Evolutionary conservation across 2,797 vertebrate species (phyloP).

Genomic region (Pygocentrus nattereri): DNA sequence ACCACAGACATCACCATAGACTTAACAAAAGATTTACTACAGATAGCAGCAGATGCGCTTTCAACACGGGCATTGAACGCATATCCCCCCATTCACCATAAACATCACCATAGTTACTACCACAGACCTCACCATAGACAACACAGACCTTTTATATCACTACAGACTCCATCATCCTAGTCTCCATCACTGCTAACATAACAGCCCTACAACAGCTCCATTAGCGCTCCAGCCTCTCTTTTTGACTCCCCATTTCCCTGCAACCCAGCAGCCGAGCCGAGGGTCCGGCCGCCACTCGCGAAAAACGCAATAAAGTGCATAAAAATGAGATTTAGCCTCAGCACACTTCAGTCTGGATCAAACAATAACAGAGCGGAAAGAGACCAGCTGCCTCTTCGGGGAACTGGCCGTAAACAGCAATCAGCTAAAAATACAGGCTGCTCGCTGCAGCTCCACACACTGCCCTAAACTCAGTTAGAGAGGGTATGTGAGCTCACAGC

Average conservation of each 20-base stretch:
- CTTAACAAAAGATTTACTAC: too few relatives aligned
- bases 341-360: constrained; percentile 69
- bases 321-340: constrained; percentile 59
- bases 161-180: neutral
- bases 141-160: neutral
- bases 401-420: constrained; percentile 42
- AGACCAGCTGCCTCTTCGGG: constrained; percentile 67
- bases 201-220: constrained; percentile 8
- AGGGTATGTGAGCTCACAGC: neutral
- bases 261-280: constrained; percentile 25
- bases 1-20: too few relatives aligned
- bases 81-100: too few relatives aligned
- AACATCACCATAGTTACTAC: too few relatives aligned
- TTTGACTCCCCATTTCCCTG: neutral
- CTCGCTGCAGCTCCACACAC: neutral
- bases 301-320: constrained; percentile 61
- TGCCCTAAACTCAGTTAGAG: constrained; percentile 38
- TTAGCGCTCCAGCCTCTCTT: neutral
- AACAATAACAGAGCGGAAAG: constrained; percentile 60
- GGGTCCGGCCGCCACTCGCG: neutral
- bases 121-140: too few relatives aligned
- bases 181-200: constrained; percentile 3
- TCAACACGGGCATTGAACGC: too few relatives aligned
- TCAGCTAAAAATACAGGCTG: constrained; percentile 51
- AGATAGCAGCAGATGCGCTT: too few relatives aligned